Percentiles rank a stretch among this genome's conserved stretches.
These are phyloP conservation scores for Cataglyphis cursor DNA, from an alignment of 2,888 invertebrate species.

Conservation along the genomic window DNA sequence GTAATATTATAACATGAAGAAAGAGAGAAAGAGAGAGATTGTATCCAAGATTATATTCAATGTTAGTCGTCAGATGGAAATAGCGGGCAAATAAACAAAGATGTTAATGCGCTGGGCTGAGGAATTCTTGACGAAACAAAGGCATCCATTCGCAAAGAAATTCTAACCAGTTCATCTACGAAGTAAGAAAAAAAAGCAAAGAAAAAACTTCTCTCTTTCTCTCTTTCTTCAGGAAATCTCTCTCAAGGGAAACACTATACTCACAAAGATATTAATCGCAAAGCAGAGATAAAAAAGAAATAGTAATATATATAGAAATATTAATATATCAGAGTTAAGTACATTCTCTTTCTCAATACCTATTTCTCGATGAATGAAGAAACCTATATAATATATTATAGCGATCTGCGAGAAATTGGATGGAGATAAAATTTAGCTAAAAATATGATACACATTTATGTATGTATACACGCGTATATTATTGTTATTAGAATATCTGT, in stretches of 20 bases:
- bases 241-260: constrained; percentile 5
- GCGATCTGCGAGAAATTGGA: not conserved
- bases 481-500: not conserved
- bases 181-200: not conserved
- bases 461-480: not conserved
- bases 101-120: constrained; percentile 14
- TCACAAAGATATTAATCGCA: constrained; percentile 16
- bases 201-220: not conserved
- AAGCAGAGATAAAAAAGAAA: constrained; percentile 14
- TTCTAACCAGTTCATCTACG: constrained; percentile 25
- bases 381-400: not conserved
- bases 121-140: constrained; percentile 39
- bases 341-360: not conserved
- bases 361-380: not conserved
- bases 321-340: not conserved
- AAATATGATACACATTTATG: not conserved
- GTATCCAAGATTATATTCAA: constrained; percentile 33
- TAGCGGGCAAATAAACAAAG: constrained; percentile 27
- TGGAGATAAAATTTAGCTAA: not conserved
- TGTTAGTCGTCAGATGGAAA: constrained; percentile 17
- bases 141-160: constrained; percentile 24
- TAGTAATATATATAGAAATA: not conserved
- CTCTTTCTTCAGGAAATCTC: not conserved
- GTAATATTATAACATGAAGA: not conserved
- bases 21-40: not conserved